Evolutionary conservation across 1,140 invertebrate species (phyloP).

Genomic region (Pseudobourletiella spinata): DNA sequence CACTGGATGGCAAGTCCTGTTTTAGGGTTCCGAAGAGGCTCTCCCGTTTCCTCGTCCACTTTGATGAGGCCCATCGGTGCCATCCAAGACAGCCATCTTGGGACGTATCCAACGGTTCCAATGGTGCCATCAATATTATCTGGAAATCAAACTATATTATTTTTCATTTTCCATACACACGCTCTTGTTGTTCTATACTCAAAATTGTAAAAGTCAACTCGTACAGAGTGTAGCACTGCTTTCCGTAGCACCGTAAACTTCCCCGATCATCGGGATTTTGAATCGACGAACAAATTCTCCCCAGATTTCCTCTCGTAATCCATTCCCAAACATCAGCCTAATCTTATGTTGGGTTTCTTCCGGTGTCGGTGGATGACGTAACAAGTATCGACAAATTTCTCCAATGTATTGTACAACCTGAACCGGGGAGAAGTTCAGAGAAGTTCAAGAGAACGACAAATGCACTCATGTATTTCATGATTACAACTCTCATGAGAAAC

Average conservation of each 20-base stretch:
- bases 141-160: no score
- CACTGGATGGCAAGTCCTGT: constrained; percentile 71
- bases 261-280: constrained; percentile 68
- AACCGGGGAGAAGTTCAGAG: constrained; percentile 51
- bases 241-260: constrained; percentile 96
- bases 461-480: no score
- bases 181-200: no score
- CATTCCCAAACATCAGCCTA: constrained; percentile 55
- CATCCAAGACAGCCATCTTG: constrained; percentile 64
- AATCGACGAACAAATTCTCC: constrained; percentile 80
- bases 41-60: constrained; percentile 71
- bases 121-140: constrained; percentile 87
- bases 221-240: constrained; percentile 94
- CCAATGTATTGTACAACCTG: constrained; percentile 61
- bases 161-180: no score
- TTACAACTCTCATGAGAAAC: no score
- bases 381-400: constrained; percentile 57
- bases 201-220: no score
- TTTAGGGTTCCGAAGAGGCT: constrained; percentile 60
- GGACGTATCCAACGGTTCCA: constrained; percentile 92
- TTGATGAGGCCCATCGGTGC: constrained; percentile 84
- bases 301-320: constrained; percentile 56
- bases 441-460: neutral
- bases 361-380: constrained; percentile 47
- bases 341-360: constrained; percentile 50